Evolutionary conservation across 2,113 vertebrate genomes (phyloP).

Genomic region (Laticauda colubrina): DNA sequence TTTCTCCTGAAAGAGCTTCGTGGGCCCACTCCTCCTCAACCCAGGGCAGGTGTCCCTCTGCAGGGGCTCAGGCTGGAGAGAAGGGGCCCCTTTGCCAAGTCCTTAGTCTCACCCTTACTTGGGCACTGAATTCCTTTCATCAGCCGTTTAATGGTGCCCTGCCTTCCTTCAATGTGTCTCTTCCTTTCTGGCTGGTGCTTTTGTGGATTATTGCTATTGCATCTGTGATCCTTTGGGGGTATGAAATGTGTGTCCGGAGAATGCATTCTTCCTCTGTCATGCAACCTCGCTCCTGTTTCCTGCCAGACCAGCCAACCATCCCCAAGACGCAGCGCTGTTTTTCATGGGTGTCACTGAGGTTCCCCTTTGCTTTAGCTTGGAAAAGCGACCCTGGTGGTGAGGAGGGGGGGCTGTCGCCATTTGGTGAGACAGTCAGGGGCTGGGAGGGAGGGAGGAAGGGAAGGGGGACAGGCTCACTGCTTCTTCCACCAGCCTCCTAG

Average conservation of each 20-base stretch:
- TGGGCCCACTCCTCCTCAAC: neutral
- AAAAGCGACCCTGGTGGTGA: neutral
- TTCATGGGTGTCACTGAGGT: neutral
- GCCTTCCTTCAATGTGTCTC: neutral
- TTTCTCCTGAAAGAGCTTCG: neutral
- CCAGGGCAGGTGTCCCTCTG: neutral
- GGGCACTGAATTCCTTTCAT: neutral
- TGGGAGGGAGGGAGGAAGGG: neutral
- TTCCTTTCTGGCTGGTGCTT: neutral
- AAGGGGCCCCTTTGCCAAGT: neutral
- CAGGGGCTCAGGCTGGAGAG: neutral
- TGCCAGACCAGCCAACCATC: neutral
- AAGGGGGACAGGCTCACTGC: neutral
- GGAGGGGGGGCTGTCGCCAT: rapidly evolving
- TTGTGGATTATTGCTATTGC: neutral
- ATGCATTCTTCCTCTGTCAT: neutral
- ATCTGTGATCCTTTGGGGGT: neutral
- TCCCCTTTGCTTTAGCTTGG: neutral
- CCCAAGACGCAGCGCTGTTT: too few species aligned
- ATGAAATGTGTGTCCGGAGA: neutral
- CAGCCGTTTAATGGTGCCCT: neutral
- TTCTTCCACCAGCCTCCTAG: neutral
- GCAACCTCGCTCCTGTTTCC: neutral
- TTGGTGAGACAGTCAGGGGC: neutral
- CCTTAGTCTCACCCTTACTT: neutral